These are phyloP conservation scores for Uria lomvia DNA, from an alignment of 2,113 vertebrate genomes.

Conservation along the genomic window DNA sequence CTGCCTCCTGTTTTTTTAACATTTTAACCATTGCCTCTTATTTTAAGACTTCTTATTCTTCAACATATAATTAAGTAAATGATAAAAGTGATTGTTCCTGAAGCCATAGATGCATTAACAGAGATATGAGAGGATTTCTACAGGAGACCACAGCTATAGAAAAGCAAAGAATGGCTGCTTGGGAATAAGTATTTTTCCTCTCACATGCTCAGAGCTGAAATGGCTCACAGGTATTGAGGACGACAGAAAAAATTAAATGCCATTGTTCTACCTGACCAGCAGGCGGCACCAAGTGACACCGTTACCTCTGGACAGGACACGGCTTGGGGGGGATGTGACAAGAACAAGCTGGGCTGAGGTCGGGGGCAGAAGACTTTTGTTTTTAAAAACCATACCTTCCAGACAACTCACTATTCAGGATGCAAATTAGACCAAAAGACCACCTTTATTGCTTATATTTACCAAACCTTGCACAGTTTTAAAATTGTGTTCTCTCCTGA, in stretches of 20 bases:
- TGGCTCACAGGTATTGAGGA: background rate
- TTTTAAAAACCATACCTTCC: background rate
- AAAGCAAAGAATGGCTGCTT: background rate
- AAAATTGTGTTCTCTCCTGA: background rate
- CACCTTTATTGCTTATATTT: background rate
- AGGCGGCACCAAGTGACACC: conserved; percentile 27
- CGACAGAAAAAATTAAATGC: background rate
- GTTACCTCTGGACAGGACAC: background rate
- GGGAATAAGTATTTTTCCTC: background rate
- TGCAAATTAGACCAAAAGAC: background rate
- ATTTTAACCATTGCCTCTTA: background rate
- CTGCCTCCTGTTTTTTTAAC: background rate
- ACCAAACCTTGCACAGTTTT: background rate
- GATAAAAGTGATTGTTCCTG: background rate
- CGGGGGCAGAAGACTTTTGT: background rate
- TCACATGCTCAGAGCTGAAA: background rate
- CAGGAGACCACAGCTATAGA: background rate
- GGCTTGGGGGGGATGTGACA: fast-evolving
- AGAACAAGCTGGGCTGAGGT: background rate
- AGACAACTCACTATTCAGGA: background rate
- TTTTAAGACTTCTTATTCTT: background rate
- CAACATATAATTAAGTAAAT: background rate
- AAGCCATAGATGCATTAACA: background rate
- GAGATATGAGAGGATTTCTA: background rate
- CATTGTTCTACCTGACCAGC: background rate